Evolutionary conservation across 2,888 invertebrate genomes (phyloP), one percentile per base, ranked within the genome.

Genomic region (Polymixis flavicincta): DNA sequence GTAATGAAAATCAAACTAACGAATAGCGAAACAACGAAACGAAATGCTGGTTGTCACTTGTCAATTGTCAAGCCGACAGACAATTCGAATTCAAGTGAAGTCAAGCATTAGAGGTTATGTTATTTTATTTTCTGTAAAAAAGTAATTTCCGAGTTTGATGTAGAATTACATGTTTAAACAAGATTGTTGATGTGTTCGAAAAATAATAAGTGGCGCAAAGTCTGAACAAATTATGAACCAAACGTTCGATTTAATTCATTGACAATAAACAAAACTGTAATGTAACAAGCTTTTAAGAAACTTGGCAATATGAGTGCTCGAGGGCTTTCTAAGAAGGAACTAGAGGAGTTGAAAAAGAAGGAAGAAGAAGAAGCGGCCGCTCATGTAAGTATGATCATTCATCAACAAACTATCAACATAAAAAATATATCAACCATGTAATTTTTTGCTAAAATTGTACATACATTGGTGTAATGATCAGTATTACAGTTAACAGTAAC

Each of bases 311-410:
- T 96, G 97, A 97, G 97, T 76, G 96, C 97, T 85, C 96, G 98
- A 76, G 97, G 97, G 54, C 94, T 98, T 84, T 98, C 98, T n/a
- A 98, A 98, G 92, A 98, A 97, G 86, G 98, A 98, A 94, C 92
- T 98, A 17, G 99, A 99, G 91, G 99, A 99, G 85, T 97, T 98
- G 85, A 97, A 98, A 77, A 99, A 98, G 93, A 98, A 98, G 88
- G 98, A 98, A 89, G 98, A 98, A 91, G 98, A 98, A 92, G 98
- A 98, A 93, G 98, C 98, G n/a, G 98, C 98, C 1, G 99, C 98
- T 85, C 98, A 98, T 96, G 98, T 98, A 96, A 96, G 96, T 93
- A 55, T 22, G 48, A 50, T 45, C 7, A 63, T 0, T 45, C 11
- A 45, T 45, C 42, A 37, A 37, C 37, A 37, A 37, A 64, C n/a